Conservation (phyloP, 2,888 invertebrate genomes). For the Phlogophora meticulosa region DNA sequence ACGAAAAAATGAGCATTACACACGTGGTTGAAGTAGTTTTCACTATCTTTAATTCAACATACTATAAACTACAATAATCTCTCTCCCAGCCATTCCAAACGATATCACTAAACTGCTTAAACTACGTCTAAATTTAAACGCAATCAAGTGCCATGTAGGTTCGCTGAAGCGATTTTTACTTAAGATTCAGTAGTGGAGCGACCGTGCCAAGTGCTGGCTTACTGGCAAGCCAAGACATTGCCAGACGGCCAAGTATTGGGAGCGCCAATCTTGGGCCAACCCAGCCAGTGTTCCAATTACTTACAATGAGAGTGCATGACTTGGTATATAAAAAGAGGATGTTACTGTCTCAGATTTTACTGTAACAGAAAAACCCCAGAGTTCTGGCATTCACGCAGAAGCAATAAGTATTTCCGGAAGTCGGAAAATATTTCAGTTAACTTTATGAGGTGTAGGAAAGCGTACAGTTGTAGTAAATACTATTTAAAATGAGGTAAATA, state of each 20-base stretch:
- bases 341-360: conserved; percentile 23
- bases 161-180: conserved; percentile 65
- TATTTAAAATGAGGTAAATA: not conserved
- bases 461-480: not conserved
- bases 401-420: conserved; percentile 7
- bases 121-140: conserved; percentile 60
- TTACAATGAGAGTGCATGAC: conserved; percentile 53
- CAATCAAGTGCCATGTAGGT: conserved; percentile 64
- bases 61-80: conserved; percentile 26
- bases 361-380: not conserved
- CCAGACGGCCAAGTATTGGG: conserved; percentile 43
- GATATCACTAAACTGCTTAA: conserved; percentile 37
- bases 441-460: not conserved
- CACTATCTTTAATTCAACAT: not conserved
- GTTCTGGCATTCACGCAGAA: conserved; percentile 20
- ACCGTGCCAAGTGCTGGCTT: conserved; percentile 64
- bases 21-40: not conserved
- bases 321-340: conserved; percentile 42
- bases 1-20: not conserved
- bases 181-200: conserved; percentile 63
- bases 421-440: conserved; percentile 4
- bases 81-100: conserved; percentile 18
- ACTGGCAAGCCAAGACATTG: conserved; percentile 58
- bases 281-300: conserved; percentile 52
- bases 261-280: conserved; percentile 43